A percentile compares a stretch with the other conserved stretches of the same genome.
Evolutionary conservation across 92 coral and sea anemone genomes (phyloP).

Genomic region (Epizoanthus illoricatus): DNA sequence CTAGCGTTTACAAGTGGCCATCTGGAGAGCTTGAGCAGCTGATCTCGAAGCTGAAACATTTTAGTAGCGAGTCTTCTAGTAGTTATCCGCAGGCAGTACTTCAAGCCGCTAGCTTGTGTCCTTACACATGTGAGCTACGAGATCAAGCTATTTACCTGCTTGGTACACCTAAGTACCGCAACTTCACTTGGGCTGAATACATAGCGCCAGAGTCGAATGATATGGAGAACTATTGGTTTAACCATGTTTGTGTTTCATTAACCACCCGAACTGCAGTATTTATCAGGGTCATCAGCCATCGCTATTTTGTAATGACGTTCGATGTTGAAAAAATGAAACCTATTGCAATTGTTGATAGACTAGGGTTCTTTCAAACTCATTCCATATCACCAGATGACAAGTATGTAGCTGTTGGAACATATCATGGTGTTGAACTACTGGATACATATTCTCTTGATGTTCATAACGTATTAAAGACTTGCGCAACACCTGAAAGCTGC

Average conservation of each 20-base stretch:
- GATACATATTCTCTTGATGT: neutral
- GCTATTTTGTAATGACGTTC: slow-evolving; percentile 3
- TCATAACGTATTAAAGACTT: neutral
- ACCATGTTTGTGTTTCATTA: neutral
- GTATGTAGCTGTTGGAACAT: neutral
- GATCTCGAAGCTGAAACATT: neutral
- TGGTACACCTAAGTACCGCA: slow-evolving; percentile 21
- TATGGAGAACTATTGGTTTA: neutral
- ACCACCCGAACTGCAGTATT: slow-evolving; percentile 3
- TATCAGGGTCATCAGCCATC: neutral
- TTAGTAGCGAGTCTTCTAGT: neutral
- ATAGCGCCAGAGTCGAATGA: neutral
- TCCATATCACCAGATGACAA: slow-evolving; percentile 10
- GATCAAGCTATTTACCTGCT: slow-evolving; percentile 2
- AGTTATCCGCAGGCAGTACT: neutral
- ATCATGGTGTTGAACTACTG: slow-evolving; percentile 1
- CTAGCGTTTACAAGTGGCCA: too few species aligned
- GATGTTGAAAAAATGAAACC: neutral
- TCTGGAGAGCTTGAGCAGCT: slow-evolving; percentile 4
- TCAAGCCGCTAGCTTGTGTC: slow-evolving; percentile 6
- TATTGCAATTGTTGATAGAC: neutral
- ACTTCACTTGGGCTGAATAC: neutral
- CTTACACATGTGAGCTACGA: slow-evolving; percentile 9
- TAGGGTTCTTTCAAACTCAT: too few species aligned
- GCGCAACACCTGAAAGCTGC: neutral